Conservation (phyloP, 2,113 vertebrate species). For the Passer domesticus region DNA sequence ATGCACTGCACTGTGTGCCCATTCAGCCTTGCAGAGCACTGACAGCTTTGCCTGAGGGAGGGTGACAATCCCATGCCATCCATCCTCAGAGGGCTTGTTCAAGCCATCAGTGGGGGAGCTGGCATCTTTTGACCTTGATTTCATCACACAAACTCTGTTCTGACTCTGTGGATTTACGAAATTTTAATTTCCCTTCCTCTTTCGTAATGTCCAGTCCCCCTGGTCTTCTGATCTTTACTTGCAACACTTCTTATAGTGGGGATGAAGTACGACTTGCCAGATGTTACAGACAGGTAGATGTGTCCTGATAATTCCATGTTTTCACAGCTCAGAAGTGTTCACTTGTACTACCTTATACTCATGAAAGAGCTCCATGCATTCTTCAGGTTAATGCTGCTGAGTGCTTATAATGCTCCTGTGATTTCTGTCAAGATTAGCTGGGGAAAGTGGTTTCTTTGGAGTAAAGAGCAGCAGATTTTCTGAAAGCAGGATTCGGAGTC, state of each 20-base stretch:
- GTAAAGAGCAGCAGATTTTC: neutral
- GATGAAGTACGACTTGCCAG: neutral
- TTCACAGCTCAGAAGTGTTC: neutral
- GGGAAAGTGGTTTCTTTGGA: neutral
- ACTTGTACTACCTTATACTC: neutral
- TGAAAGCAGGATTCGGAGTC: neutral
- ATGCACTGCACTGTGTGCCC: fast-evolving
- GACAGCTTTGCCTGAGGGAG: neutral
- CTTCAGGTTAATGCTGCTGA: neutral
- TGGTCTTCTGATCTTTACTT: neutral
- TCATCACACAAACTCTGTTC: neutral
- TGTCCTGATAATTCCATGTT: neutral
- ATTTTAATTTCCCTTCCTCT: neutral
- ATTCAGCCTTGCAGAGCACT: neutral
- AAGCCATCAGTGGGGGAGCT: neutral
- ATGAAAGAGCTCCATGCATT: neutral
- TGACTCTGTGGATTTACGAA: neutral
- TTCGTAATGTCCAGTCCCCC: neutral
- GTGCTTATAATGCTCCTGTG: neutral
- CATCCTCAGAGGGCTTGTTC: neutral
- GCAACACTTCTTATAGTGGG: neutral
- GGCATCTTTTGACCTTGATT: neutral
- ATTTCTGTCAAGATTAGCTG: neutral
- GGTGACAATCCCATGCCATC: too few relatives aligned
- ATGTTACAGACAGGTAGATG: neutral